A percentile compares a stretch with the other conserved stretches of the same genome.
Evolutionary conservation across 1,140 invertebrate genomes (phyloP).

Genomic region (Kradibia gibbosae): DNA sequence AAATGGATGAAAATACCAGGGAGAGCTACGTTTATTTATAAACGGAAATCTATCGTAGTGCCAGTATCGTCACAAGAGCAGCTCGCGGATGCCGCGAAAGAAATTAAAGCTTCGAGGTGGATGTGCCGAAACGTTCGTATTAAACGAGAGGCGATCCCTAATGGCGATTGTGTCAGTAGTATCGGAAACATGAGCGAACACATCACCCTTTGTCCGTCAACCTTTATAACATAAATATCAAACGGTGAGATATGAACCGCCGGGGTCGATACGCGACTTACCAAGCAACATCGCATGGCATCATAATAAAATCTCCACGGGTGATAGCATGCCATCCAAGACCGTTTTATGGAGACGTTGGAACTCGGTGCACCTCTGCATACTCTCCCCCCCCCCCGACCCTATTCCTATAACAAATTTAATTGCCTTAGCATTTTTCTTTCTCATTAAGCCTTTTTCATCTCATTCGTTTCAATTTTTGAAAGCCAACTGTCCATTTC

Average conservation of each 20-base stretch:
- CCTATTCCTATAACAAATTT: background rate
- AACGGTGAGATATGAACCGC: conserved; percentile 49
- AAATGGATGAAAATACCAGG: background rate
- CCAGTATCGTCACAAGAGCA: background rate
- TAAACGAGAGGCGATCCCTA: background rate
- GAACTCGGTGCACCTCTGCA: background rate
- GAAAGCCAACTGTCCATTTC: background rate
- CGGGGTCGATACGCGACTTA: background rate
- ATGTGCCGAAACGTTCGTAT: background rate
- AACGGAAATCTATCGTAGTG: background rate
- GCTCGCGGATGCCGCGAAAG: background rate
- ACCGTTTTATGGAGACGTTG: background rate
- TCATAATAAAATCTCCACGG: conserved; percentile 27
- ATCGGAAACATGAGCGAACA: conserved; percentile 26
- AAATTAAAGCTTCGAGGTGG: background rate
- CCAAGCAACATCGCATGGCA: conserved; percentile 18
- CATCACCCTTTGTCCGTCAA: background rate
- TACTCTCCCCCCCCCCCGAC: background rate
- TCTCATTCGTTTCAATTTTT: background rate
- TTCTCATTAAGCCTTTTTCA: background rate
- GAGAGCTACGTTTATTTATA: background rate
- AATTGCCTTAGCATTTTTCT: background rate
- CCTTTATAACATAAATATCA: conserved; percentile 58
- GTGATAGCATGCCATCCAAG: background rate
- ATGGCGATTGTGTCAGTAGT: background rate